Conservation (phyloP, 2,888 invertebrate species). For the Ochropleura leucogaster region DNA sequence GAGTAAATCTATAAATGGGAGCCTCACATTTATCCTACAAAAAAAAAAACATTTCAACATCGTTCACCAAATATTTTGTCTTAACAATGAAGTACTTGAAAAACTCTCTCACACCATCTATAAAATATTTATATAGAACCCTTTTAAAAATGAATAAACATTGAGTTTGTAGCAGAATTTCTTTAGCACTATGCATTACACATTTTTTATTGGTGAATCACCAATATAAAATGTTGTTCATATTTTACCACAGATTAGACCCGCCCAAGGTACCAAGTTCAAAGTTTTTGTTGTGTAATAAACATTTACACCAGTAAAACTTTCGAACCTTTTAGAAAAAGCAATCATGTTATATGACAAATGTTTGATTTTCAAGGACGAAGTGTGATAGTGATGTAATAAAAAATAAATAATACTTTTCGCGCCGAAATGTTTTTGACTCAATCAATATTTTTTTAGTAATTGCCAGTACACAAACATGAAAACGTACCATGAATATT, state of each 20-base stretch:
- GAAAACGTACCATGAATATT: too few species aligned
- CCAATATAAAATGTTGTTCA: too few species aligned
- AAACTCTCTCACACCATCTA: neutral
- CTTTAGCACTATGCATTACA: neutral
- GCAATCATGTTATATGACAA: too few species aligned
- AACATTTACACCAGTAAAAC: too few species aligned
- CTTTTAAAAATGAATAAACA: conserved; percentile 32
- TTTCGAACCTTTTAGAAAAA: neutral
- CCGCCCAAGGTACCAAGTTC: neutral
- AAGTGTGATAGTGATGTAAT: neutral
- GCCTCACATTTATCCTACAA: neutral
- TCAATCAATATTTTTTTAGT: too few species aligned
- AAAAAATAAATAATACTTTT: too few species aligned
- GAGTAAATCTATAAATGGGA: too few species aligned
- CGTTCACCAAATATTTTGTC: neutral
- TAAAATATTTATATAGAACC: conserved; percentile 26
- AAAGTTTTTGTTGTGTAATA: too few species aligned
- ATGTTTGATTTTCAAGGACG: neutral
- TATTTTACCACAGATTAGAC: neutral
- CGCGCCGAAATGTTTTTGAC: too few species aligned
- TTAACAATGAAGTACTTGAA: neutral
- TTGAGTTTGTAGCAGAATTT: conserved; percentile 1
- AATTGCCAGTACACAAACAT: too few species aligned
- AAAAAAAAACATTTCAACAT: neutral
- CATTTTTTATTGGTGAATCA: neutral